phyloP scores from a whole-genome alignment of 2,797 vertebrate genomes.

The Rhinichthys osculus region DNA sequence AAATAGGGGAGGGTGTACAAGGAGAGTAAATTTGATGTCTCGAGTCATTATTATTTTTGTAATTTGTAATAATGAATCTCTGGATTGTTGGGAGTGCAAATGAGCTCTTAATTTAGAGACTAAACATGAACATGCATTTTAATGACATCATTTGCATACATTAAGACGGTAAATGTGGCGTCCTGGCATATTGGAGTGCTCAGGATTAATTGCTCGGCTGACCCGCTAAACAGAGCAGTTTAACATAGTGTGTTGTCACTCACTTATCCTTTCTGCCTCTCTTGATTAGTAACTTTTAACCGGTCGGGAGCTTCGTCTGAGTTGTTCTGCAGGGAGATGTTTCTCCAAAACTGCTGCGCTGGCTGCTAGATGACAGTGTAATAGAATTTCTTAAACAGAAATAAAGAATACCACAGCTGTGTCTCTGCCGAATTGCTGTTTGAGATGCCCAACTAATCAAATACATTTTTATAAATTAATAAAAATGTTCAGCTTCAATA shows the following conservation, averaged over 20 bases:
- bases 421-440: background rate
- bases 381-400: background rate
- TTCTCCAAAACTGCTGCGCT: background rate
- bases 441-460: background rate
- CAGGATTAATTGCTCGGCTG: slow-evolving; percentile 60
- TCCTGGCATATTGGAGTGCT: slow-evolving; percentile 66
- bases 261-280: slow-evolving; percentile 55
- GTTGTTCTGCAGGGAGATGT: slow-evolving; percentile 3
- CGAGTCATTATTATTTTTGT: slow-evolving; percentile 80
- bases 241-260: slow-evolving; percentile 54
- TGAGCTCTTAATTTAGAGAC: slow-evolving; percentile 80
- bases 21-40: slow-evolving; percentile 76
- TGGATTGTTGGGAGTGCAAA: slow-evolving; percentile 75
- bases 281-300: slow-evolving; percentile 51
- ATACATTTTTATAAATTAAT: background rate
- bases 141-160: slow-evolving; percentile 81
- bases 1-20: slow-evolving; percentile 63
- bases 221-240: slow-evolving; percentile 59
- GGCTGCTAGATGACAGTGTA: background rate
- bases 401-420: slow-evolving; percentile 5
- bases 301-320: slow-evolving; percentile 2
- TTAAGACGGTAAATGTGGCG: slow-evolving; percentile 76
- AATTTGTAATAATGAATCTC: slow-evolving; percentile 80
- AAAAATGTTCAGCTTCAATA: background rate
- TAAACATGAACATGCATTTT: slow-evolving; percentile 81